Evolutionary conservation across 2,888 invertebrate genomes (phyloP).

Genomic region (Hecatera dysodea): DNA sequence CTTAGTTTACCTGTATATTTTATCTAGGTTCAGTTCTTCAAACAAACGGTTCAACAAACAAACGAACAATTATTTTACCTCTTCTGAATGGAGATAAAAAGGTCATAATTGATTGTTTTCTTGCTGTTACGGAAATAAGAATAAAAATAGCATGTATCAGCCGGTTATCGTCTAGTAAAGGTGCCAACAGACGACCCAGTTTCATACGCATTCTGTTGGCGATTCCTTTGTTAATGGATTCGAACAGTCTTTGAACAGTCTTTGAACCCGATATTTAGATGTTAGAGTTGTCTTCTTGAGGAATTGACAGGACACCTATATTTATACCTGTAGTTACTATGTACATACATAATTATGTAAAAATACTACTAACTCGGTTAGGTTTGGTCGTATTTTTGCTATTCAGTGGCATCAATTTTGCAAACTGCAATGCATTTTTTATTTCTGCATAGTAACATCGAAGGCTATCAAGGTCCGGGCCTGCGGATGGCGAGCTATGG

Average conservation of each 20-base stretch:
- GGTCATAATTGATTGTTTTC: slow-evolving; percentile 46
- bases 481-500: no score
- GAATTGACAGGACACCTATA: not conserved
- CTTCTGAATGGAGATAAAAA: not conserved
- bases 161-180: slow-evolving; percentile 39
- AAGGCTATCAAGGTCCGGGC: no score
- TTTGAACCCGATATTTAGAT: slow-evolving; percentile 43
- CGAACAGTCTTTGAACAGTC: slow-evolving; percentile 23
- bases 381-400: not conserved
- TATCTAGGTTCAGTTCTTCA: no score
- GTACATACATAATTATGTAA: no score
- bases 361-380: not conserved
- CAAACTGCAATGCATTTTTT: not conserved
- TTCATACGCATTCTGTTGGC: slow-evolving; percentile 12
- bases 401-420: not conserved
- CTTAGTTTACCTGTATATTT: no score
- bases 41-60: no score
- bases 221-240: slow-evolving; percentile 39
- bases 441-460: not conserved
- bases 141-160: slow-evolving; percentile 44
- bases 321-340: slow-evolving; percentile 2
- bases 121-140: slow-evolving; percentile 35
- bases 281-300: not conserved
- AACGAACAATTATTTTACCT: not conserved
- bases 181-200: slow-evolving; percentile 33